Evolutionary conservation across 2,797 vertebrate genomes (phyloP).

Genomic region (Notolabrus celidotus): DNA sequence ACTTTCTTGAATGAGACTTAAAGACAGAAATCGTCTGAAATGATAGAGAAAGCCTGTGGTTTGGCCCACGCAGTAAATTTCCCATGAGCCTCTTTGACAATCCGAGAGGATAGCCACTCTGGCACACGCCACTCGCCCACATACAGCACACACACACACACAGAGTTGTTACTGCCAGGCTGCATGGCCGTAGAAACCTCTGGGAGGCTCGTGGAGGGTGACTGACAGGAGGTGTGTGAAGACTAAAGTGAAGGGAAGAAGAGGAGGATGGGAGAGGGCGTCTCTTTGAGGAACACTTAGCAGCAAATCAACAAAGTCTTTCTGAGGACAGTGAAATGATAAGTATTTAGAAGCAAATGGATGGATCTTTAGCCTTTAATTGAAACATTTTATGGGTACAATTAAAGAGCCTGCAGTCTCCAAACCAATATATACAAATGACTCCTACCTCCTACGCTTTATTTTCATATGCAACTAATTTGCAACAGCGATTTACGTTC

Average conservation of each 20-base stretch:
- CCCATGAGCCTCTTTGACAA: slow-evolving; percentile 84
- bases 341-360: slow-evolving; percentile 1
- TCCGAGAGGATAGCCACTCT: slow-evolving; percentile 83
- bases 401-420: slow-evolving; percentile 17
- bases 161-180: slow-evolving; percentile 57
- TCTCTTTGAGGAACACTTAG: slow-evolving; percentile 33
- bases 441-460: slow-evolving; percentile 16
- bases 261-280: slow-evolving; percentile 49
- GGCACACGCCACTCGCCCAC: slow-evolving; percentile 81
- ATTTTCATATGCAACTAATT: slow-evolving; percentile 38
- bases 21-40: slow-evolving; percentile 83
- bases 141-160: slow-evolving; percentile 58
- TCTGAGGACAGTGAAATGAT: slow-evolving; percentile 39
- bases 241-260: slow-evolving; percentile 32
- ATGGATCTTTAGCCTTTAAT: slow-evolving; percentile 20
- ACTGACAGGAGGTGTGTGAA: slow-evolving; percentile 63
- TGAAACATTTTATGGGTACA: slow-evolving; percentile 30
- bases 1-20: slow-evolving; percentile 76
- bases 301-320: slow-evolving; percentile 30
- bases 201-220: slow-evolving; percentile 53
- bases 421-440: slow-evolving; percentile 42
- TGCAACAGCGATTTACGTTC: slow-evolving; percentile 36
- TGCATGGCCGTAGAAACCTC: slow-evolving; percentile 61
- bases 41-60: slow-evolving; percentile 85
- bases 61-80: slow-evolving; percentile 79